A percentile compares a stretch with the other conserved stretches of the same genome.
These are phyloP conservation scores for Drosophila fuyamai DNA, from an alignment of 1,140 invertebrate genomes.

Conservation along the genomic window DNA sequence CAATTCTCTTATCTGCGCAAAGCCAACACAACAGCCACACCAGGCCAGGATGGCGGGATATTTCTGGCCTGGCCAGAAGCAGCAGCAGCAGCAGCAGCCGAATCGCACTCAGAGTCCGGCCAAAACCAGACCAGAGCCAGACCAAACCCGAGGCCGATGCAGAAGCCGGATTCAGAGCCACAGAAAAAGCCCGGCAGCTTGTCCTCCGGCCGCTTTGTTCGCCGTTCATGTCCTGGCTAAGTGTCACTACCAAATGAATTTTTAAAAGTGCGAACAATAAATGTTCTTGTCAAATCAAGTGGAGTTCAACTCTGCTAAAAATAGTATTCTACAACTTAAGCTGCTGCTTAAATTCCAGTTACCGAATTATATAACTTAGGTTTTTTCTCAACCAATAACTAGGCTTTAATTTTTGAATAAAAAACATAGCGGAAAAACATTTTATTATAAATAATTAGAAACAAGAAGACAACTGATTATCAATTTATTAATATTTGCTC, in stretches of 20 bases:
- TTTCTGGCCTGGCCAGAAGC: constrained; percentile 29
- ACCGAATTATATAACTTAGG: too few species aligned
- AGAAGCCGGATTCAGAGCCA: constrained; percentile 18
- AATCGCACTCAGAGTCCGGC: constrained; percentile 14
- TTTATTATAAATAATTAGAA: too few species aligned
- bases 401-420: too few species aligned
- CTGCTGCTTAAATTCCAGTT: too few species aligned
- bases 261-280: constrained; percentile 56
- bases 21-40: constrained; percentile 82
- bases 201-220: constrained; percentile 32
- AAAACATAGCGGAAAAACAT: too few species aligned
- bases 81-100: neutral
- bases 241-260: constrained; percentile 63
- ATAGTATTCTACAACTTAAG: neutral
- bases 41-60: constrained; percentile 13
- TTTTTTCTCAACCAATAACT: too few species aligned
- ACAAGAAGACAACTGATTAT: too few species aligned
- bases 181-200: constrained; percentile 14
- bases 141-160: constrained; percentile 33
- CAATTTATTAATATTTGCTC: too few species aligned
- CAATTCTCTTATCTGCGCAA: constrained; percentile 85
- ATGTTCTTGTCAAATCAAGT: constrained; percentile 33
- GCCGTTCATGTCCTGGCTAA: constrained; percentile 49
- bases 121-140: constrained; percentile 47
- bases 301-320: neutral